These are phyloP conservation scores for Drosophila aldrichi DNA, from an alignment of 2,888 invertebrate species.

Conservation along the genomic window DNA sequence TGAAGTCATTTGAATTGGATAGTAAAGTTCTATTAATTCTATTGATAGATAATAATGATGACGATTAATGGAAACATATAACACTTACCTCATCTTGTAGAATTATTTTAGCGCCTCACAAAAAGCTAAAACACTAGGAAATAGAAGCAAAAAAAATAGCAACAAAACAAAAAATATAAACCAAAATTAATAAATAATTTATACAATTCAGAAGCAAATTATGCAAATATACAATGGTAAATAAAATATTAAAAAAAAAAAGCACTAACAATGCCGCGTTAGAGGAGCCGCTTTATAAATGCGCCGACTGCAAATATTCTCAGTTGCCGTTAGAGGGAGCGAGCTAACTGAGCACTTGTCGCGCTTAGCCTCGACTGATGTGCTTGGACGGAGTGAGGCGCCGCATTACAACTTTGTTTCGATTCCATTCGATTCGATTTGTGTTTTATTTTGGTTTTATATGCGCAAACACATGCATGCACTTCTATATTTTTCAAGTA, in stretches of 20 bases:
- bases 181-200: not conserved
- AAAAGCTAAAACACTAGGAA: constrained; percentile 26
- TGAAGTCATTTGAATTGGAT: not conserved
- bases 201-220: constrained; percentile 2
- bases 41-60: not conserved
- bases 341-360: constrained; percentile 48
- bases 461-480: not conserved
- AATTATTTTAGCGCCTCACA: not conserved
- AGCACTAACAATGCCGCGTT: constrained; percentile 8
- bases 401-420: constrained; percentile 58
- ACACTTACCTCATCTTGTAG: constrained; percentile 56
- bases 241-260: not conserved
- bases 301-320: constrained; percentile 8
- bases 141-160: not conserved
- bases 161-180: constrained; percentile 5
- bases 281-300: constrained; percentile 15
- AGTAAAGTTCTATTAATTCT: not conserved
- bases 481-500: constrained; percentile 17
- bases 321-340: not conserved
- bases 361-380: constrained; percentile 50
- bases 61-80: not conserved
- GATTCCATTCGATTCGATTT: constrained; percentile 31
- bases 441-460: constrained; percentile 6
- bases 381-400: constrained; percentile 6
- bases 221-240: not conserved